Percentiles rank a stretch among this genome's conserved stretches.
Evolutionary conservation across 2,888 invertebrate species (phyloP).

Genomic region (Linyphia triangularis): DNA sequence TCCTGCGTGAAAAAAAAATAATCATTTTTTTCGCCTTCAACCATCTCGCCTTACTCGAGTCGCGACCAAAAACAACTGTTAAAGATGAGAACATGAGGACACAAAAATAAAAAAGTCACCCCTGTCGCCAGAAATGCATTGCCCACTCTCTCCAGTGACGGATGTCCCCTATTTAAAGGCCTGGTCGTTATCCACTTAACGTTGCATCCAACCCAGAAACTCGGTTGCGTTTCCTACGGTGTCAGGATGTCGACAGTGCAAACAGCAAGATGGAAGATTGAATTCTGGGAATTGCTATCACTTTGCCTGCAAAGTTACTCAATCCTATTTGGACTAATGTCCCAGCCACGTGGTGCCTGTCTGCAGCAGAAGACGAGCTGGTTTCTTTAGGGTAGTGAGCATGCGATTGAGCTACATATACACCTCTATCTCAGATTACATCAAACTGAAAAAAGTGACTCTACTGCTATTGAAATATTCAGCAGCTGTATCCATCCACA

Average conservation of each 20-base stretch:
- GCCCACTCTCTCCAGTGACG: constrained; percentile 30
- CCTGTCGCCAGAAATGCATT: constrained; percentile 39
- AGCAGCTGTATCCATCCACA: too few relatives aligned
- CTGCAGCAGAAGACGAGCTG: neutral
- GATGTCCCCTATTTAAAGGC: constrained; percentile 47
- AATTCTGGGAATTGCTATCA: neutral
- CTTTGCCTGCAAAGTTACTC: neutral
- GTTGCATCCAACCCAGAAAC: neutral
- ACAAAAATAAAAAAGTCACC: neutral
- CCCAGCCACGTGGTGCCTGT: neutral
- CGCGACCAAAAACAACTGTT: constrained; percentile 21
- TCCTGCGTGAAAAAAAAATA: neutral
- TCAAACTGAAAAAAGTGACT: too few relatives aligned
- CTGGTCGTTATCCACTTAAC: constrained; percentile 68
- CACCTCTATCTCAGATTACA: too few relatives aligned
- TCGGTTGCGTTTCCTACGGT: constrained; percentile 53
- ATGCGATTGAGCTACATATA: too few relatives aligned
- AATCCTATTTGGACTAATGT: neutral
- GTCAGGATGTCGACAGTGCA: constrained; percentile 9
- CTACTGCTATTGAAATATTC: too few relatives aligned
- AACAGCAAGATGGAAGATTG: neutral
- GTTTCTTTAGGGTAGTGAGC: neutral
- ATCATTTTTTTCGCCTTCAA: neutral
- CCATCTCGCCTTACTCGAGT: neutral
- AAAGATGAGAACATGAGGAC: neutral